Percentiles rank a stretch among this genome's conserved stretches.
Conservation (phyloP, 2,888 invertebrate species). For the Hesperia comma region DNA sequence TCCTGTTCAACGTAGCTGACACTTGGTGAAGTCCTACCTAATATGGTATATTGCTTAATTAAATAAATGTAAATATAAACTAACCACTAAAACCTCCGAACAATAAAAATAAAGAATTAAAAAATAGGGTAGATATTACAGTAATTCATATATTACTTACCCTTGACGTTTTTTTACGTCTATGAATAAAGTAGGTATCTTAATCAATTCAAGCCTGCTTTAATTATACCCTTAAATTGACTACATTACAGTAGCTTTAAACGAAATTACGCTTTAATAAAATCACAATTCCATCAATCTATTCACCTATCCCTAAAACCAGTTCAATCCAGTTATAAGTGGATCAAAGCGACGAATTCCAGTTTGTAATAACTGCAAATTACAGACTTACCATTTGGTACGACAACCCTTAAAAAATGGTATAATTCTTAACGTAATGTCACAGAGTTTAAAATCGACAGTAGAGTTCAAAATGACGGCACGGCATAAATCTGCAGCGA, state of each 20-base stretch:
- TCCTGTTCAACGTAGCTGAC: no score
- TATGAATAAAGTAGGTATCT: neutral
- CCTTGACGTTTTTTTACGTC: no score
- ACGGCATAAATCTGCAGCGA: slow-evolving; percentile 13
- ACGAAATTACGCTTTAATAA: slow-evolving; percentile 29
- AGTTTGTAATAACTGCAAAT: slow-evolving; percentile 63
- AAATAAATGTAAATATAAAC: no score
- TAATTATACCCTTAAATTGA: neutral
- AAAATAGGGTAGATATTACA: no score
- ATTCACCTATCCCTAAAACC: slow-evolving; percentile 46
- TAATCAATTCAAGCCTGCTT: neutral
- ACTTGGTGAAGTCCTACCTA: no score
- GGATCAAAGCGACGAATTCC: slow-evolving; percentile 66
- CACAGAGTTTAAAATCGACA: slow-evolving; percentile 15
- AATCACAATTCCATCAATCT: slow-evolving; percentile 39
- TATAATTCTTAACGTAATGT: neutral
- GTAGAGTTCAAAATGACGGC: neutral
- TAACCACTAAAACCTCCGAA: no score
- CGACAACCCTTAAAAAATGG: neutral
- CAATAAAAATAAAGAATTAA: no score
- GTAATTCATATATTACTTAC: no score
- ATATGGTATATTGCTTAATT: no score
- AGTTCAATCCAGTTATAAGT: slow-evolving; percentile 52
- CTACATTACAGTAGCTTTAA: slow-evolving; percentile 5
- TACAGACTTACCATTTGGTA: slow-evolving; percentile 40